Conservation (phyloP, 2,797 vertebrate genomes). For the Gila robusta region DNA sequence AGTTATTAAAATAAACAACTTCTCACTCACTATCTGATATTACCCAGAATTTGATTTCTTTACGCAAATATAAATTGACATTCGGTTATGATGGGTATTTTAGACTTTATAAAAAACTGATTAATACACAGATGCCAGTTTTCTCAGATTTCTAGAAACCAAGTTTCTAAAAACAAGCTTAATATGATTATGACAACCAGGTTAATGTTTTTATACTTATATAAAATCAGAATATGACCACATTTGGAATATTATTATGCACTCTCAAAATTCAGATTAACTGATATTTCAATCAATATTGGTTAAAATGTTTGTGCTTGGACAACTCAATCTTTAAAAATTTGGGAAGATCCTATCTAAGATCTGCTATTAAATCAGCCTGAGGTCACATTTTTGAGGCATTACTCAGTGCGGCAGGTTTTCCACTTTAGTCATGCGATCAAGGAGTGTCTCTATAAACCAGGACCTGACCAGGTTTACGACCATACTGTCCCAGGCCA, state of each 20-base stretch:
- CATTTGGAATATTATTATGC: background rate
- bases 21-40: background rate
- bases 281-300: background rate
- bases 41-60: background rate
- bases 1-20: background rate
- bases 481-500: background rate
- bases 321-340: background rate
- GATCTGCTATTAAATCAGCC: background rate
- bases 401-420: background rate
- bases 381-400: background rate
- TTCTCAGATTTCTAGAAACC: background rate
- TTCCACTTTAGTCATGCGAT: background rate
- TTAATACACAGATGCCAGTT: background rate
- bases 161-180: background rate
- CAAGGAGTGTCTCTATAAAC: conserved; percentile 26
- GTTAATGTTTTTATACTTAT: background rate
- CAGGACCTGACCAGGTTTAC: background rate
- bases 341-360: background rate
- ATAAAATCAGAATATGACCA: background rate
- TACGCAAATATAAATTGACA: background rate
- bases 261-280: background rate
- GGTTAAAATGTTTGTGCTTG: background rate
- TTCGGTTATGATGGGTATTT: background rate
- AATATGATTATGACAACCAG: background rate
- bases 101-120: background rate